Evolutionary conservation across 2,797 vertebrate genomes (phyloP).

Genomic region (Mormyrus proboscirostris): DNA sequence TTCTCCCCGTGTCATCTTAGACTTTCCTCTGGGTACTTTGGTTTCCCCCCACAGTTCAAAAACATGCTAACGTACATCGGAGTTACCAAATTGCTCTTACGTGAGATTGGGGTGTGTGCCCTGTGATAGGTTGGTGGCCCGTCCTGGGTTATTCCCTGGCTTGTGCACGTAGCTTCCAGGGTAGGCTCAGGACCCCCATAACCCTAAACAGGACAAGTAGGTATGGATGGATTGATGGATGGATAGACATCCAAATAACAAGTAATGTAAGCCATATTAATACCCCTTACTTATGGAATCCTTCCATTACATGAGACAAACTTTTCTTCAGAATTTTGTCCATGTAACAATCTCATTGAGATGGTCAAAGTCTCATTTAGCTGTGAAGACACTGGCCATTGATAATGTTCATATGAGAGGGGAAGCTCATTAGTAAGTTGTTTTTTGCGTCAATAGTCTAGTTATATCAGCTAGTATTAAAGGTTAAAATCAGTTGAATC

Average conservation of each 20-base stretch:
- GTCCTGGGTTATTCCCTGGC: background rate
- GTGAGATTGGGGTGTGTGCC: background rate
- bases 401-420: background rate
- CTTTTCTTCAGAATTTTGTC: background rate
- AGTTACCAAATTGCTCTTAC: background rate
- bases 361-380: background rate
- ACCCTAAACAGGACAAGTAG: background rate
- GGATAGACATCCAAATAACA: background rate
- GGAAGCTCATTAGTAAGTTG: background rate
- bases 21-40: background rate
- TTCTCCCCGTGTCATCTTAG: background rate
- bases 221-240: background rate
- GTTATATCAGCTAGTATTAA: background rate
- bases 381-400: background rate
- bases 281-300: background rate
- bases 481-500: background rate
- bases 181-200: background rate
- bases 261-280: background rate
- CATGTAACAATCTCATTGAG: background rate
- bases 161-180: background rate
- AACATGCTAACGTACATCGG: background rate
- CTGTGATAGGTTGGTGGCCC: background rate
- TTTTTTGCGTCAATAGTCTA: background rate
- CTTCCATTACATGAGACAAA: background rate
- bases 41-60: background rate